A percentile compares a stretch with the other conserved stretches of the same genome.
These are phyloP conservation scores for Apis cerana DNA, from an alignment of 1,140 invertebrate species.

Conservation along the genomic window DNA sequence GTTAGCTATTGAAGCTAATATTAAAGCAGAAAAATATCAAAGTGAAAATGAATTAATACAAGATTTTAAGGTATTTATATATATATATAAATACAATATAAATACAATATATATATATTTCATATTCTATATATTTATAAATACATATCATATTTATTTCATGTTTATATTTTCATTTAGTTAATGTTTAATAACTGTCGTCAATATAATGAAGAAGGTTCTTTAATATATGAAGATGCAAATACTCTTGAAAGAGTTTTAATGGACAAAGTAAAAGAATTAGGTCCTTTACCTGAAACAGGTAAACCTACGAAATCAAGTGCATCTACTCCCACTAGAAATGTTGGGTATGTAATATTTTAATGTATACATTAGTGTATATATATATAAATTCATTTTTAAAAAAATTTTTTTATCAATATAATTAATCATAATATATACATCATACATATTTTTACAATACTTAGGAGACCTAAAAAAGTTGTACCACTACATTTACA, in stretches of 20 bases:
- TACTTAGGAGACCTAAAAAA: constrained; percentile 79
- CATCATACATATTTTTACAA: background rate
- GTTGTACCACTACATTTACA: constrained; percentile 84
- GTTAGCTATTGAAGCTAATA: constrained; percentile 95
- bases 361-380: background rate
- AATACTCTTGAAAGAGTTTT: constrained; percentile 92
- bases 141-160: constrained; percentile 5
- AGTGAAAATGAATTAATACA: constrained; percentile 85
- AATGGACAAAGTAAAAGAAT: constrained; percentile 91
- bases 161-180: constrained; percentile 73
- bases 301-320: constrained; percentile 70
- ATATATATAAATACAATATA: too few relatives aligned
- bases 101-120: too few relatives aligned
- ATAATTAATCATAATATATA: background rate
- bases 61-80: constrained; percentile 84
- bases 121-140: background rate
- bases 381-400: background rate
- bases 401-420: background rate
- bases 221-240: constrained; percentile 96
- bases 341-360: constrained; percentile 73
- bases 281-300: constrained; percentile 81
- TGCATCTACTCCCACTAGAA: constrained; percentile 74
- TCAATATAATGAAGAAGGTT: constrained; percentile 97
- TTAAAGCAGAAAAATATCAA: constrained; percentile 87
- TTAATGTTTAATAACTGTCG: constrained; percentile 98